Conservation (phyloP, 2,113 vertebrate species). For the Oreochromis spilurus region DNA sequence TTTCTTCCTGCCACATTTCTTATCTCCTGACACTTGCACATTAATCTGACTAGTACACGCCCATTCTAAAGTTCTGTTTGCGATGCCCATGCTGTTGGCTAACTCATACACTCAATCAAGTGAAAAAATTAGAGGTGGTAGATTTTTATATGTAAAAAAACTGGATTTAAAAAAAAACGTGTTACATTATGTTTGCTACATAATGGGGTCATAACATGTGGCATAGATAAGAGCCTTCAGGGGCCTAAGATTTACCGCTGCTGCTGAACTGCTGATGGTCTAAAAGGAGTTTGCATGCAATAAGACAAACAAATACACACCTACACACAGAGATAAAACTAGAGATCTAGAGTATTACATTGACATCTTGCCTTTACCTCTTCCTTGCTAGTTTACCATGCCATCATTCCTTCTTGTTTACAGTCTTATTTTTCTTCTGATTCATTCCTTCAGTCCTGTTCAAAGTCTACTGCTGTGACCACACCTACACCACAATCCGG, state of each 20-base stretch:
- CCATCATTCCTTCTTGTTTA: background rate
- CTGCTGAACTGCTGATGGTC: background rate
- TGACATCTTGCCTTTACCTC: background rate
- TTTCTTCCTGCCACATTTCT: background rate
- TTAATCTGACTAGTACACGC: background rate
- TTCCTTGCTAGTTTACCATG: background rate
- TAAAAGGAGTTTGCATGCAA: background rate
- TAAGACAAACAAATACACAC: background rate
- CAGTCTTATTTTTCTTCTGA: background rate
- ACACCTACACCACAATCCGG: conserved; percentile 95
- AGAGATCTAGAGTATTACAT: background rate
- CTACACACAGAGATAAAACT: background rate
- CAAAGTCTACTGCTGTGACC: conserved; percentile 95
- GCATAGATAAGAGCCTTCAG: background rate
- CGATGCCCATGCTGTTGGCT: background rate
- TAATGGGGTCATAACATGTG: background rate
- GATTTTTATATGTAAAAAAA: background rate
- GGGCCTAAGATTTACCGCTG: background rate
- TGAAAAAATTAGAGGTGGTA: background rate
- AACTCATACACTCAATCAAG: background rate
- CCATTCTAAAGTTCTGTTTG: background rate
- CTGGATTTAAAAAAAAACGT: fast-evolving
- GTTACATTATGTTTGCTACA: background rate
- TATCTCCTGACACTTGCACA: background rate
- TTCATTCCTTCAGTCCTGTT: conserved; percentile 82